phyloP scores from a whole-genome alignment of 2,888 invertebrate species.

The Drosophila diplacantha region DNA sequence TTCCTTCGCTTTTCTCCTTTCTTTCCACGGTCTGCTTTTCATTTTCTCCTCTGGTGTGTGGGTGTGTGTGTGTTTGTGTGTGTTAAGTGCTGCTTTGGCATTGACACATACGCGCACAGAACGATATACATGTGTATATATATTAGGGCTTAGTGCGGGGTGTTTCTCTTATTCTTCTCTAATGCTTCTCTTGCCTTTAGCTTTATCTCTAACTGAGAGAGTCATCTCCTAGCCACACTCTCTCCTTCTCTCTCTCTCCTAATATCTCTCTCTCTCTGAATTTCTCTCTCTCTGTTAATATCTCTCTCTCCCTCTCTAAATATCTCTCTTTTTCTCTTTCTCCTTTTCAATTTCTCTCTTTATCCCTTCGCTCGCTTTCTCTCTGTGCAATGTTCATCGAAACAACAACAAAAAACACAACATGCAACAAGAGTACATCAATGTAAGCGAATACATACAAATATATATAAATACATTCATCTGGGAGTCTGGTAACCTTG shows the following conservation, averaged over 20 bases:
- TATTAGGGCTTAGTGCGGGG: conserved; percentile 11
- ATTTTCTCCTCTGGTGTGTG: conserved; percentile 8
- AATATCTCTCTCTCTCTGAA: not conserved
- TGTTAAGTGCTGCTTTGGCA: conserved; percentile 7
- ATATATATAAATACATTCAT: conserved; percentile 36
- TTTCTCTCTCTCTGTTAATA: not conserved
- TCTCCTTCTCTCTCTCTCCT: too few relatives aligned
- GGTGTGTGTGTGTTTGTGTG: not conserved
- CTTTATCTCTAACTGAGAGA: not conserved
- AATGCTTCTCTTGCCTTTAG: not conserved
- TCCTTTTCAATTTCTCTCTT: not conserved
- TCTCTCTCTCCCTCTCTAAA: not conserved
- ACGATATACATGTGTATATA: conserved; percentile 6
- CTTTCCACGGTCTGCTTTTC: conserved; percentile 14
- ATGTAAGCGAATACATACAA: conserved; percentile 34
- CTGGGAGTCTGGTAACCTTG: conserved; percentile 6
- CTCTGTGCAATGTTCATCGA: conserved; percentile 31
- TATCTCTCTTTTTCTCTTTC: not conserved
- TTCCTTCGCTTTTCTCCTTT: conserved; percentile 9
- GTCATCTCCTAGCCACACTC: not conserved
- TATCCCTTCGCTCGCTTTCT: conserved; percentile 2
- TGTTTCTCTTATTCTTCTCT: not conserved
- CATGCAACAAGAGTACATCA: conserved; percentile 41
- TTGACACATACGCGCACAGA: conserved; percentile 11
- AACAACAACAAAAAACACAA: conserved; percentile 41